Evolutionary conservation across 2,888 invertebrate genomes (phyloP).

Genomic region (Lamproptera curius): DNA sequence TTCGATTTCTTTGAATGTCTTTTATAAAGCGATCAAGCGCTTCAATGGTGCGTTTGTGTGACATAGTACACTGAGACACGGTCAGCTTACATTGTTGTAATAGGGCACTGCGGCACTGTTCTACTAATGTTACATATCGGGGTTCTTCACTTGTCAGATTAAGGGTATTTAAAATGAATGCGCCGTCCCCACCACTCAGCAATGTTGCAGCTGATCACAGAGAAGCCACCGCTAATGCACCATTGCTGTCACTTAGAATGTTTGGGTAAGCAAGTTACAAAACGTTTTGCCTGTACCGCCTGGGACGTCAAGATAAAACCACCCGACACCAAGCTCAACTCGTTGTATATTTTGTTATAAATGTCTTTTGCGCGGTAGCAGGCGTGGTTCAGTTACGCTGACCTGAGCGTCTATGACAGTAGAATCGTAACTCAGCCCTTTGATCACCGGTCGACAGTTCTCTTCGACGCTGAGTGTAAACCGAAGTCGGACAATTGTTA

Average conservation of each 20-base stretch:
- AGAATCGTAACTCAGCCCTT: slow-evolving; percentile 29
- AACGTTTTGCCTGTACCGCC: no score
- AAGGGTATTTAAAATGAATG: slow-evolving; percentile 1
- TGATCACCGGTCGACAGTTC: slow-evolving; percentile 28
- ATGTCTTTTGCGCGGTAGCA: no score
- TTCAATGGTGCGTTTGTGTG: slow-evolving; percentile 17
- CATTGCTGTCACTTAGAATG: slow-evolving; percentile 29
- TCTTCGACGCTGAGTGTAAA: slow-evolving; percentile 28
- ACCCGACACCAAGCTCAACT: neutral
- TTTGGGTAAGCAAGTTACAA: slow-evolving; percentile 30
- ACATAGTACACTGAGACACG: slow-evolving; percentile 28
- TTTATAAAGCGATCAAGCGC: slow-evolving; percentile 22
- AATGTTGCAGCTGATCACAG: no score
- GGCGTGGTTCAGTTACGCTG: no score
- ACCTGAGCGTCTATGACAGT: slow-evolving; percentile 29
- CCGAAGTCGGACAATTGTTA: slow-evolving; percentile 27
- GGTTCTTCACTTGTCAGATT: neutral
- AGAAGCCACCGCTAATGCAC: no score
- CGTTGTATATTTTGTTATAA: no score
- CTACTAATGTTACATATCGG: slow-evolving; percentile 24
- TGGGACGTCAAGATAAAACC: slow-evolving; percentile 35
- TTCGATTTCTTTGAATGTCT: slow-evolving; percentile 24
- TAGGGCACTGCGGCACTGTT: slow-evolving; percentile 23
- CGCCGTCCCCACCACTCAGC: no score
- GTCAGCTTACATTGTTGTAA: slow-evolving; percentile 27